phyloP scores from a whole-genome alignment of 2,888 invertebrate species.

The Biston betularia region DNA sequence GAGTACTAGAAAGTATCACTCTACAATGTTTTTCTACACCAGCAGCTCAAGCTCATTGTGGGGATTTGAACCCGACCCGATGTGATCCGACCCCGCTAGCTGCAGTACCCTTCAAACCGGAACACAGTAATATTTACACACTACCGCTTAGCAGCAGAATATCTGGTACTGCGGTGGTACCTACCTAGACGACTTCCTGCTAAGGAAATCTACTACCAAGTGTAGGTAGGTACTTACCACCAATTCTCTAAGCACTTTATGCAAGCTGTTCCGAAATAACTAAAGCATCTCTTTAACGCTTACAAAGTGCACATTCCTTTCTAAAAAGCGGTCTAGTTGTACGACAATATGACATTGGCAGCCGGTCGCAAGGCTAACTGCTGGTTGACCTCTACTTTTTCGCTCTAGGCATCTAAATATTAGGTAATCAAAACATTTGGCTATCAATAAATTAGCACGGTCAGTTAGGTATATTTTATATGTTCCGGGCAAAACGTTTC shows the following conservation, averaged over 20 bases:
- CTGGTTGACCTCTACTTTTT: constrained; percentile 10
- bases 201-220: no score
- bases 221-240: neutral
- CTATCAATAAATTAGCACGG: constrained; percentile 2
- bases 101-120: no score
- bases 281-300: neutral
- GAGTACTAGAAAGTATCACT: no score
- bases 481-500: neutral
- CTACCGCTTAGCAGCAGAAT: no score
- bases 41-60: no score
- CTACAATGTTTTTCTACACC: no score
- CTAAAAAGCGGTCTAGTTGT: constrained; percentile 11
- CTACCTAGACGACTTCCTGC: no score
- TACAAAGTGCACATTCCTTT: constrained; percentile 5
- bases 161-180: no score
- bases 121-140: no score
- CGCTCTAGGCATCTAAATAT: constrained; percentile 1
- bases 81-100: no score
- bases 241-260: no score
- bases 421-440: constrained; percentile 2
- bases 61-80: no score
- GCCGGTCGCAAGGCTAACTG: constrained; percentile 9
- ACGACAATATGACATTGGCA: constrained; percentile 12
- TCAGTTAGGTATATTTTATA: constrained; percentile 4
- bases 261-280: neutral